A percentile compares a stretch with the other conserved stretches of the same genome.
Evolutionary conservation across 2,888 invertebrate species (phyloP).

Genomic region (Lepas anatifera): DNA sequence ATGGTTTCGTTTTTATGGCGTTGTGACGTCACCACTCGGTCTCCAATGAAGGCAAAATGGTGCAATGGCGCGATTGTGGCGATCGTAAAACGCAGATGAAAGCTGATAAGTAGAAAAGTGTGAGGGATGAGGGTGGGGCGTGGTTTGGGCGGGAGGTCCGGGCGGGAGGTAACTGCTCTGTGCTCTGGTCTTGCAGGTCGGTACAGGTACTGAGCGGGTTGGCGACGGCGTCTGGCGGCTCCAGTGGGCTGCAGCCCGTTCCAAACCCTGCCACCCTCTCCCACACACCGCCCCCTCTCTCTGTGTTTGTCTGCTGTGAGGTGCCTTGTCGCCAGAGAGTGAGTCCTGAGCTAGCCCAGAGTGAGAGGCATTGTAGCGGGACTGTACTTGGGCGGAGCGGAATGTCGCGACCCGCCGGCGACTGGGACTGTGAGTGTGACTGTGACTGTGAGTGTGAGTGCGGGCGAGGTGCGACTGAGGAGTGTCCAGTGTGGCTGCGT

Average conservation of each 20-base stretch:
- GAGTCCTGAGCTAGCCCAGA: too few species aligned
- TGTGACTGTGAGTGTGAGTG: neutral
- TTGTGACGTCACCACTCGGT: too few species aligned
- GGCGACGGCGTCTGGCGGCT: neutral
- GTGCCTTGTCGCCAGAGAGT: neutral
- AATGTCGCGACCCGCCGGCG: too few species aligned
- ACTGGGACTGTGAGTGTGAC: neutral
- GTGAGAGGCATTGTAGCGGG: too few species aligned
- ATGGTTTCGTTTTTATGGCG: too few species aligned
- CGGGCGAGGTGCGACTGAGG: neutral
- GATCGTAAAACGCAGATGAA: too few species aligned
- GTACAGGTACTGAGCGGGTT: constrained; percentile 1
- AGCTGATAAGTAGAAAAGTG: too few species aligned
- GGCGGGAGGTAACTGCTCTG: neutral
- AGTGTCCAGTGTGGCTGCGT: too few species aligned
- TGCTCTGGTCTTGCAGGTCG: constrained; percentile 4
- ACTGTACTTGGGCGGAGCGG: too few species aligned
- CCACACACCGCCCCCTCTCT: neutral
- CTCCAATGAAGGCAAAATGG: too few species aligned
- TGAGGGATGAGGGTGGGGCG: too few species aligned
- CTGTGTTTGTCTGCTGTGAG: neutral
- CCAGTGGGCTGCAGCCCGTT: neutral
- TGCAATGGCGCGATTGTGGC: too few species aligned
- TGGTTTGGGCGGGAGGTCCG: neutral
- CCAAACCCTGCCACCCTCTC: neutral